phyloP scores from a whole-genome alignment of 2,888 invertebrate species.

The Ellobium chinense region DNA sequence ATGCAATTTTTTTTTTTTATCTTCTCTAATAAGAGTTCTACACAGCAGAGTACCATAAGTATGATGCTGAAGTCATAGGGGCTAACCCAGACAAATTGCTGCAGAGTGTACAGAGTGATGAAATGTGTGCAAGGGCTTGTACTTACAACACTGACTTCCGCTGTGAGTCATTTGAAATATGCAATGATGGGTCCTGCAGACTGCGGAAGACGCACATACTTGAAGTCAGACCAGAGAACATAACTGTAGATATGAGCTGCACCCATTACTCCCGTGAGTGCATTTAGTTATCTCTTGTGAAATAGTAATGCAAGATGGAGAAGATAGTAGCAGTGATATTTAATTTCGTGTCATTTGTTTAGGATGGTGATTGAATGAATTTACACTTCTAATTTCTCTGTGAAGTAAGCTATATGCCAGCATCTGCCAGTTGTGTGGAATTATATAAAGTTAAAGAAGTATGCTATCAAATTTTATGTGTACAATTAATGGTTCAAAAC shows the following conservation, averaged over 20 bases:
- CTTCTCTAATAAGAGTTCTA: no score
- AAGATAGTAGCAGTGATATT: no score
- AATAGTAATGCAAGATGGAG: not conserved
- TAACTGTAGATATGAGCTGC: not conserved
- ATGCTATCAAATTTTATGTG: no score
- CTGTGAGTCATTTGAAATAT: constrained; percentile 40
- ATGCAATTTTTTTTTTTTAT: no score
- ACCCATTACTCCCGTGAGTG: constrained; percentile 33
- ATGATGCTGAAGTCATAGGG: not conserved
- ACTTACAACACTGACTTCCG: constrained; percentile 16
- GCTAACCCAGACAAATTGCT: constrained; percentile 18
- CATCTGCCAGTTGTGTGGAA: no score
- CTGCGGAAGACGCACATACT: constrained; percentile 32
- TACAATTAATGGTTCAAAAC: no score
- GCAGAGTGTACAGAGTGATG: constrained; percentile 1
- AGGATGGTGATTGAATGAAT: no score
- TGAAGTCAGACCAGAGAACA: not conserved
- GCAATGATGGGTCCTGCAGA: constrained; percentile 3
- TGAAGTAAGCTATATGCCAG: no score
- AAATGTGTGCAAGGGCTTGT: constrained; percentile 35
- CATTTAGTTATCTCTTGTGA: not conserved
- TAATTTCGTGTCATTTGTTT: no score
- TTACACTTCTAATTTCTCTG: no score
- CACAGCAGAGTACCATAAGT: constrained; percentile 41
- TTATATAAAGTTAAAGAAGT: no score